Base-by-base conservation (phyloP, 2,113 vertebrate species). In the Syngnathus floridae region DNA sequence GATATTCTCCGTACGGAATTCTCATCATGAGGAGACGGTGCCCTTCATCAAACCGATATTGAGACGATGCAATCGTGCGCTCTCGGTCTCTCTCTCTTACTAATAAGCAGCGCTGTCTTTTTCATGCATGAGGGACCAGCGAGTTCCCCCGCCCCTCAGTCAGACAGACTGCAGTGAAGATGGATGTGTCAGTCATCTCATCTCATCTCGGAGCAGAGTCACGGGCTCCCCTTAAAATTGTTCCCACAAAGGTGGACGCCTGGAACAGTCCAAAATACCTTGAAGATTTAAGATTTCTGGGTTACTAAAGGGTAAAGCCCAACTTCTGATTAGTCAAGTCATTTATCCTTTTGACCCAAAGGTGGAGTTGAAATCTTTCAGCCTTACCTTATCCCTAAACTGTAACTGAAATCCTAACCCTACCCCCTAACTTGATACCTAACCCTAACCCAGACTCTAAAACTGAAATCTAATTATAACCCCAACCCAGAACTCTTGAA, bases 171-270 rank as follows among this genome's bases (percentile, higher is more conserved):
- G 71, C 71, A 56, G 70, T 66, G 64, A 73, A 87, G 85, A 87
- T 85, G 78, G 79, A 85, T 83, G 82, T 87, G 86, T 82, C 84
- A 83, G 73, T 89, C 84, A 82, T 79, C 83, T 84, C 81, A 77
- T 87, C 82, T 81, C 74, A 55, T 62, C 60, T 45, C 21, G 22
- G 60, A 35, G 54, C 26, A 31, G 11, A 55, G 54, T 35, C 14
- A 16, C 22, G 11, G 22, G 22, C 4, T 10, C 51, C 12, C 21
- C 21, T 14, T 14, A 14, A 55, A 17, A 56, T 31, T 56, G 14
- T 56, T 56, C 54, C 26, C 21, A 26, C 21, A 26, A 54, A 54
- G 9, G 48, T n/a, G n/a, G 19, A 21, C 37, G 17, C 17, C 35
- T 36, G 3, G 35, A 58, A 37, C 37, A 4, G 35, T n/a, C 35